A percentile compares a stretch with the other conserved stretches of the same genome.
Evolutionary conservation across 2,113 vertebrate genomes (phyloP).

Genomic region (Pterocles gutturalis): DNA sequence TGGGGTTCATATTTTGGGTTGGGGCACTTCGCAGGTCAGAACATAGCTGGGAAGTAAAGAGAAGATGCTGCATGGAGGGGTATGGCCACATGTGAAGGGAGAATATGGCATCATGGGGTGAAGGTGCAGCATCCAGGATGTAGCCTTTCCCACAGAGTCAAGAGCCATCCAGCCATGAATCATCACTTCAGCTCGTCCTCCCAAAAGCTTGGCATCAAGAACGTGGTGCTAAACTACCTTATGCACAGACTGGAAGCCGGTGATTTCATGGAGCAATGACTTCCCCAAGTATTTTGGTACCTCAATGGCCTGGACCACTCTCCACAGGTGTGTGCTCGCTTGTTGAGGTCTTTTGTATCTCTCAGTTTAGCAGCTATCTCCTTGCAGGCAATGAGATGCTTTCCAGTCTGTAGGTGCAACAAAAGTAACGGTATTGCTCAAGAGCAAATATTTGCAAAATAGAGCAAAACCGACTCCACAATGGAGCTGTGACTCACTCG

Average conservation of each 20-base stretch:
- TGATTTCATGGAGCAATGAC: not conserved
- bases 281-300: not conserved
- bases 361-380: conserved; percentile 15
- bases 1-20: rapidly evolving
- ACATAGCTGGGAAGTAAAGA: not conserved
- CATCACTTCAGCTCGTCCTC: not conserved
- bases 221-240: not conserved
- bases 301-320: not conserved
- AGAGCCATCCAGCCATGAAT: not conserved
- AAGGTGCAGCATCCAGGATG: not conserved
- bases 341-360: not conserved
- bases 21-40: not conserved
- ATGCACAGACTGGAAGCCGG: not conserved
- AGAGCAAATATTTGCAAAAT: conserved; percentile 64
- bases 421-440: not conserved
- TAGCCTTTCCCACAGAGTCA: not conserved
- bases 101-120: not conserved
- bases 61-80: not conserved
- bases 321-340: rapidly evolving
- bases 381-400: not conserved
- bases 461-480: not conserved
- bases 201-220: not conserved
- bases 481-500: not conserved
- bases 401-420: not conserved
- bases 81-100: rapidly evolving